phyloP scores from a whole-genome alignment of 2,797 vertebrate species.

The Liasis olivaceus region DNA sequence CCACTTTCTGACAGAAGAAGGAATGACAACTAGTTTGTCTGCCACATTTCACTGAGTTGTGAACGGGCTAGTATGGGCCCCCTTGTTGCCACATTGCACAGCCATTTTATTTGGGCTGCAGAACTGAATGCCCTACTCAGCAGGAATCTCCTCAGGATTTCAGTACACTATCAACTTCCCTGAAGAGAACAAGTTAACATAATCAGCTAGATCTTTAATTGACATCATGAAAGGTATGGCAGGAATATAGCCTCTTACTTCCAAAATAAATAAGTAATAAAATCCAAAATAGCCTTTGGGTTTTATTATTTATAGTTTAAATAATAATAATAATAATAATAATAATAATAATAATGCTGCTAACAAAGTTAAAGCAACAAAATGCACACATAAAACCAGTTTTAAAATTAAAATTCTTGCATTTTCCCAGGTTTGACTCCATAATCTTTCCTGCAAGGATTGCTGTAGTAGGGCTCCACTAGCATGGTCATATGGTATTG shows the following conservation, averaged over 20 bases:
- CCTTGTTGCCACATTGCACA: background rate
- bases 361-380: too few species aligned
- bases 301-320: too few species aligned
- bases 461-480: background rate
- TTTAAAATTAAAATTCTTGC: background rate
- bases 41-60: background rate
- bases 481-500: background rate
- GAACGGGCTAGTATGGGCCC: background rate
- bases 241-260: too few species aligned
- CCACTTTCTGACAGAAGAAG: background rate
- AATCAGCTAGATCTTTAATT: too few species aligned
- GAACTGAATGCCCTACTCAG: background rate
- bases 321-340: too few species aligned
- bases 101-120: background rate
- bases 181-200: too few species aligned
- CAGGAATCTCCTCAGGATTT: background rate
- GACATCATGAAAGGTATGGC: too few species aligned
- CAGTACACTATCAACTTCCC: too few species aligned
- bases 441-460: background rate
- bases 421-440: background rate
- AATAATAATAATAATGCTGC: too few species aligned
- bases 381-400: background rate
- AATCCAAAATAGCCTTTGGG: too few species aligned
- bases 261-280: too few species aligned
- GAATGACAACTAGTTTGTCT: background rate